Evolutionary conservation across 2,113 vertebrate species (phyloP).

Genomic region (Proteles cristata): DNA sequence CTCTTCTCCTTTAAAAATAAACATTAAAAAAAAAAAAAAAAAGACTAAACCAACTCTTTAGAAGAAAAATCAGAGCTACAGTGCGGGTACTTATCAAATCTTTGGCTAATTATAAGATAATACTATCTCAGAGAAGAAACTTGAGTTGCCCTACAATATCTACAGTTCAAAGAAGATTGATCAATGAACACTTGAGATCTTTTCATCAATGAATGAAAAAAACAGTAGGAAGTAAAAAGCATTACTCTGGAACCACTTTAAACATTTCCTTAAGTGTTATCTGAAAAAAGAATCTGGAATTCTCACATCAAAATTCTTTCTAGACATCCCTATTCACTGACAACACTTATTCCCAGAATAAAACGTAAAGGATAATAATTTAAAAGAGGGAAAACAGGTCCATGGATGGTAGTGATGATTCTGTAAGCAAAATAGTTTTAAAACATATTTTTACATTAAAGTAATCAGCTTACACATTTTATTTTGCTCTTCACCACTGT

Average conservation of each 20-base stretch:
- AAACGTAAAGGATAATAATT: background rate
- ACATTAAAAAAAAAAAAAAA: background rate
- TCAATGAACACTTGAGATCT: background rate
- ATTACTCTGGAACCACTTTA: background rate
- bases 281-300: background rate
- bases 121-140: conserved; percentile 66
- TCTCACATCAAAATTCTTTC: background rate
- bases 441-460: conserved; percentile 22
- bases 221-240: background rate
- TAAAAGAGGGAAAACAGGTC: background rate
- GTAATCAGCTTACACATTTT: background rate
- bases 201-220: conserved; percentile 39
- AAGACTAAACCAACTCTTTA: conserved; percentile 33
- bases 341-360: background rate
- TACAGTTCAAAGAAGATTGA: conserved; percentile 65
- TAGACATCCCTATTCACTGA: background rate
- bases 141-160: conserved; percentile 14
- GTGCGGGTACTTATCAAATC: background rate
- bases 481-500: background rate
- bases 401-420: background rate
- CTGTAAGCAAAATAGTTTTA: conserved; percentile 16
- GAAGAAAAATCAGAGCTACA: conserved; percentile 33
- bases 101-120: conserved; percentile 57
- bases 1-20: too few species aligned
- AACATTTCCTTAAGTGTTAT: conserved; percentile 24